Conservation (phyloP, 1,140 invertebrate species). For the Ostrea edulis region DNA sequence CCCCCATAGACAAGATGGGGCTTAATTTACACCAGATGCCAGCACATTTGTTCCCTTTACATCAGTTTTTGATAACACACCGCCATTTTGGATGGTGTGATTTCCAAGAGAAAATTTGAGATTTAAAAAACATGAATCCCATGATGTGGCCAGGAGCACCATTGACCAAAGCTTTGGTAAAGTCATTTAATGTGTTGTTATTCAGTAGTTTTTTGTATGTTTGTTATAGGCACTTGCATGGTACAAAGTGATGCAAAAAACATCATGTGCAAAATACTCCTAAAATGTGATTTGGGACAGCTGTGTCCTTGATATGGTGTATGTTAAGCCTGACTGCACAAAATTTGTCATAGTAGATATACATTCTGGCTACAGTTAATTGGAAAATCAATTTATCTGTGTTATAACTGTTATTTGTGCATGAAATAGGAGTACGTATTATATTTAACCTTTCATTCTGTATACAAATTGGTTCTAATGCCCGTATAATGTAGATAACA, state of each 20-base stretch:
- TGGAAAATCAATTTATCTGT: constrained; percentile 38
- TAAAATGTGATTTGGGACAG: constrained; percentile 5
- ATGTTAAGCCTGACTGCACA: background rate
- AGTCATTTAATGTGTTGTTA: background rate
- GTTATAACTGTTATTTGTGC: constrained; percentile 16
- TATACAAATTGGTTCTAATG: constrained; percentile 37
- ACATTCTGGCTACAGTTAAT: constrained; percentile 25
- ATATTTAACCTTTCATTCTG: constrained; percentile 32
- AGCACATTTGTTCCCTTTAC: constrained; percentile 34
- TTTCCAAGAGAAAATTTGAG: constrained; percentile 31
- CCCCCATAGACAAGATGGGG: constrained; percentile 51
- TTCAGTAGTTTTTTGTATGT: background rate
- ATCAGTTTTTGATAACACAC: constrained; percentile 38
- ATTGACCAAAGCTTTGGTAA: constrained; percentile 57
- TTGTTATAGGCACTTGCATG: background rate
- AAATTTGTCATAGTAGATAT: constrained; percentile 13
- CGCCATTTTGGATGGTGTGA: constrained; percentile 49
- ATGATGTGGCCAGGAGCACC: constrained; percentile 58
- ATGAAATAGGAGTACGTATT: constrained; percentile 21
- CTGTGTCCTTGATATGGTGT: background rate
- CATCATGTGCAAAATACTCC: background rate
- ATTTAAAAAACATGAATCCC: constrained; percentile 49
- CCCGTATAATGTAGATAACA: constrained; percentile 34
- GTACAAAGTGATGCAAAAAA: background rate
- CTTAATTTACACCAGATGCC: constrained; percentile 59